Conservation (phyloP, 2,888 invertebrate genomes). For the Tipula helvola region DNA sequence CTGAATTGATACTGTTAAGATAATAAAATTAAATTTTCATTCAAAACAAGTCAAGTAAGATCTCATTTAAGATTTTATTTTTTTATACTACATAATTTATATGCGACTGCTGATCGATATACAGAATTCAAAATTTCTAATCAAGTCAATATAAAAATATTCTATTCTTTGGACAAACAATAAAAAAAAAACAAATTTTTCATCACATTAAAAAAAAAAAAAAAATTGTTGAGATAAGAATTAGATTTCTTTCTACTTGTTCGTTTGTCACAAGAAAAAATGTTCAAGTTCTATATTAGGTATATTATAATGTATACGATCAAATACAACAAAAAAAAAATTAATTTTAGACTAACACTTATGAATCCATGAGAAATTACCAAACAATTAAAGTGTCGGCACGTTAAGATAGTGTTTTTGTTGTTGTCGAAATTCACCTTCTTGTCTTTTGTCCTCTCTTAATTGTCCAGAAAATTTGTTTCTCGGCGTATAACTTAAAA, state of each 20-base stretch:
- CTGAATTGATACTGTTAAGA: background rate
- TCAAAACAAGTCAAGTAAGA: background rate
- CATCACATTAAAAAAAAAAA: background rate
- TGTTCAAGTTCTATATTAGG: background rate
- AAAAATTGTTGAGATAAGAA: background rate
- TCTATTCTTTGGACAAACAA: background rate
- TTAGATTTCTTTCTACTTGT: background rate
- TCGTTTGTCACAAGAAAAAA: background rate
- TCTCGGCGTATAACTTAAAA: background rate
- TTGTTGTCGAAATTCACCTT: background rate
- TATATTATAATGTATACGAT: background rate
- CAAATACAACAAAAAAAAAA: background rate
- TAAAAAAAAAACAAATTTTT: background rate
- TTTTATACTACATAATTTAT: background rate
- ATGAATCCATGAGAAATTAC: background rate
- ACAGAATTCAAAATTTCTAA: background rate
- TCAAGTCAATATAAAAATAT: background rate
- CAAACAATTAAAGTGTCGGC: background rate
- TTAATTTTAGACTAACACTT: background rate
- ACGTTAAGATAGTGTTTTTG: background rate
- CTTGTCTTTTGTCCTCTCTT: background rate
- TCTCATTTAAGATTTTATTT: background rate
- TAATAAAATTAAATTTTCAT: background rate
- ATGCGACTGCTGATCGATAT: background rate
- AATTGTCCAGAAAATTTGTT: constrained; percentile 4